Base-by-base conservation (phyloP, 2,797 vertebrate species). In the Hozukius guyotensis region DNA sequence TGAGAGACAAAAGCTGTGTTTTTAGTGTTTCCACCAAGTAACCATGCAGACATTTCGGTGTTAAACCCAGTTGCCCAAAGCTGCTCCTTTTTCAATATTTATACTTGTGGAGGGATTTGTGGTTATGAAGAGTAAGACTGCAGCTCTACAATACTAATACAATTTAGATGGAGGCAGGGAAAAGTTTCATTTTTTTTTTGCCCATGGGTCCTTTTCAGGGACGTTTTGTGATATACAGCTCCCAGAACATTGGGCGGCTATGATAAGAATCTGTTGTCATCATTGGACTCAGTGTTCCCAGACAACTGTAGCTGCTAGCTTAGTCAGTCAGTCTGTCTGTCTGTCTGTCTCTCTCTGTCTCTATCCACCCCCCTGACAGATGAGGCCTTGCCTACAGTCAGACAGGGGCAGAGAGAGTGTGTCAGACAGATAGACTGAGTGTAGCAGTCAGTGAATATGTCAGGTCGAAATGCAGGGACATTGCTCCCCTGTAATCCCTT, bases 211-310 rank as follows among this genome's bases (percentile, higher is more conserved):
- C 24, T 87, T 87, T 85, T 83, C 32, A 42, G 78, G 82, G 73
- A 87, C 71, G n/a, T 72, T 79, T 38, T 89, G 84, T 87, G 84
- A 87, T 84, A 80, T 85, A 49, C 78, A 59, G 79, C 71, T 72
- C 31, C 0, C 12, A 73, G 85, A 92, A 89, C 90, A 89, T 84
- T 83, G 66, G 86, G 87, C 85, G 77, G 86, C 86, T 85, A 76
- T 85, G 90, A 91, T 93, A 88, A 90, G 84, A 90, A 86, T 85
- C 81, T 82, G 83, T 89, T 88, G 83, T 82, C 86, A 81, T 88
- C 81, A 57, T 16, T 82, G 87, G 64, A 88, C 82, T 65, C 72
- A 3, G 72, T 91, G 85, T 86, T 87, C 82, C 82, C 74, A 87
- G 80, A 88, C 74, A 68, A 72, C 49, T 81, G 78, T 84, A 80